Percentiles rank a stretch among this genome's conserved stretches.
Evolutionary conservation across 2,797 vertebrate genomes (phyloP).

Genomic region (Urocyon cinereoargenteus): DNA sequence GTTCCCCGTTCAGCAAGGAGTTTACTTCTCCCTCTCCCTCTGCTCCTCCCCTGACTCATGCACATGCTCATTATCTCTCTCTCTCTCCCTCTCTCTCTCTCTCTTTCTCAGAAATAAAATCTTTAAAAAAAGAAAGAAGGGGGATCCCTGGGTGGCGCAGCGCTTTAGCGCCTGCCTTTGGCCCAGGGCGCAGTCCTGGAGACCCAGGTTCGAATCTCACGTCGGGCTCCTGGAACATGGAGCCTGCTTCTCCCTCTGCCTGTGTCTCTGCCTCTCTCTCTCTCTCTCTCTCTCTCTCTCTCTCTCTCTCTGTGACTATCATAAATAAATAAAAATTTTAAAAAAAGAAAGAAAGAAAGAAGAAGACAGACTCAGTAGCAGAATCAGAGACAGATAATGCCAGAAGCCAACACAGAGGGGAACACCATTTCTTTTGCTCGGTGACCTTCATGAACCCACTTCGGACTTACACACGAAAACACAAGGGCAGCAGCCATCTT

Average conservation of each 20-base stretch:
- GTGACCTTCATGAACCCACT: slow-evolving; percentile 28
- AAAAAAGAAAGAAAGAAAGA: neutral
- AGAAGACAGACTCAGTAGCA: neutral
- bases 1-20: too few relatives aligned
- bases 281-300: neutral
- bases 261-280: neutral
- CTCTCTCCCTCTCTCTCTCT: too few relatives aligned
- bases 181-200: neutral
- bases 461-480: slow-evolving; percentile 56
- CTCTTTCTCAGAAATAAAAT: too few relatives aligned
- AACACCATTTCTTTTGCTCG: neutral
- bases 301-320: too few relatives aligned
- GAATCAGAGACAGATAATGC: neutral
- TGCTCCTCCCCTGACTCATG: too few relatives aligned
- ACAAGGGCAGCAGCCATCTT: slow-evolving; percentile 25
- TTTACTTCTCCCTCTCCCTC: too few relatives aligned
- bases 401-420: neutral
- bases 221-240: neutral
- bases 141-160: neutral
- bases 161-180: neutral
- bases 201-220: neutral
- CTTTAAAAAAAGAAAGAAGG: neutral
- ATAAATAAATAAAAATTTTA: neutral
- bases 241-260: neutral
- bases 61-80: too few relatives aligned